Conservation (phyloP, 2,797 vertebrate species). For the Mallotus villosus region DNA sequence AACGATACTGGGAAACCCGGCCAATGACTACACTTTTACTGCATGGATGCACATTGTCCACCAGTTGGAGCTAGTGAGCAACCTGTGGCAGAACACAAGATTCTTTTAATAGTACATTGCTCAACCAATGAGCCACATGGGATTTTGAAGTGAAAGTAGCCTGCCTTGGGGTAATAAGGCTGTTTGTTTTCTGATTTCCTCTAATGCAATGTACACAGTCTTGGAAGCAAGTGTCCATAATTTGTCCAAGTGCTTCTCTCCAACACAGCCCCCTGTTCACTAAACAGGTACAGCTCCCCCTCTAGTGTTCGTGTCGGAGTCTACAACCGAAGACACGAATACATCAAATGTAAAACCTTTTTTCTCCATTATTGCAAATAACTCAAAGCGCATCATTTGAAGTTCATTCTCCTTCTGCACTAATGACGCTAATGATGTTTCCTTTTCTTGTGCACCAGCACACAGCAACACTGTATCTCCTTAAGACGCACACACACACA, state of each 20-base stretch:
- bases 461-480: not conserved
- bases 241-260: not conserved
- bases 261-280: not conserved
- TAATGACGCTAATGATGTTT: not conserved
- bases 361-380: not conserved
- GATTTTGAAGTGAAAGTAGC: too few relatives aligned
- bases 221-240: not conserved
- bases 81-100: not conserved
- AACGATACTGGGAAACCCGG: too few relatives aligned
- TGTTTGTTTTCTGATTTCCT: too few relatives aligned
- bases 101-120: not conserved
- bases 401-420: not conserved
- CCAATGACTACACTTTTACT: too few relatives aligned
- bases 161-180: too few relatives aligned
- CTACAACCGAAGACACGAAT: not conserved
- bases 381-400: not conserved
- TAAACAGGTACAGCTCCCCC: not conserved
- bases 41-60: not conserved
- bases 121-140: constrained; percentile 1
- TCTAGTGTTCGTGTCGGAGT: not conserved
- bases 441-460: not conserved
- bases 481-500: not conserved
- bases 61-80: not conserved
- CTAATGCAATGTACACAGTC: not conserved
- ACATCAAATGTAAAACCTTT: not conserved